Evolutionary conservation across 2,888 invertebrate species (phyloP), one percentile per base, ranked within the genome.

Genomic region (Cephus pygmeus): DNA sequence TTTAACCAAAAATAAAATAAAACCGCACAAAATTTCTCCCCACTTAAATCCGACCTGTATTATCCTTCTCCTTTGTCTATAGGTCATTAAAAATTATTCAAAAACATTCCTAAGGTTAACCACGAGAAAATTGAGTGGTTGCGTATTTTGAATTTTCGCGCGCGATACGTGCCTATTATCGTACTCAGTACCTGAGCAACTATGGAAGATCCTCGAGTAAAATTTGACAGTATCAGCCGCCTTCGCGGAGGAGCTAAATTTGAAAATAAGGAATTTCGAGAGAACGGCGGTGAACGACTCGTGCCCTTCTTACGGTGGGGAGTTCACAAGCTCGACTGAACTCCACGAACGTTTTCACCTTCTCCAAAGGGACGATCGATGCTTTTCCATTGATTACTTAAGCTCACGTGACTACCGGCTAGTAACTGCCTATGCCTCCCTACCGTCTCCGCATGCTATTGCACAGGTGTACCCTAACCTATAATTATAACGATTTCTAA

Each of bases 361-460:
- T 87, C 84, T 82, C 77, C 75, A 73, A 79, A 78, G 83, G 81
- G 80, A 81, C 85, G 88, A 81, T 88, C 88, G 88, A 88, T 88
- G 83, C 77, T 85, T 85, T 84, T 85, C 83, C 88, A 88, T 88
- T 84, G 88, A 88, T 88, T 87, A 82, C 79, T 79, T 79, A 77
- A 80, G 84, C 82, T 83, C 88, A 87, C 86, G 85, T 83, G 83
- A 85, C 83, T 77, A 23, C 77, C 34, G 74, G 35, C 34, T 56
- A 23, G 56, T 56, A 56, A 56, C 56, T 56, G 23, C 23, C 56
- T 56, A 56, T 56, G 15, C 56, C 23, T 56, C 23, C 56, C 23
- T 56, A 23, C 23, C 6, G 23, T 23, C 23, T 56, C 56, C 23
- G 23, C 56, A 23, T 56, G 23, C 56, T 56, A 56, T 56, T 56